These are phyloP conservation scores for Paedocypris sp. DNA, from an alignment of 2,113 vertebrate species.

Conservation along the genomic window DNA sequence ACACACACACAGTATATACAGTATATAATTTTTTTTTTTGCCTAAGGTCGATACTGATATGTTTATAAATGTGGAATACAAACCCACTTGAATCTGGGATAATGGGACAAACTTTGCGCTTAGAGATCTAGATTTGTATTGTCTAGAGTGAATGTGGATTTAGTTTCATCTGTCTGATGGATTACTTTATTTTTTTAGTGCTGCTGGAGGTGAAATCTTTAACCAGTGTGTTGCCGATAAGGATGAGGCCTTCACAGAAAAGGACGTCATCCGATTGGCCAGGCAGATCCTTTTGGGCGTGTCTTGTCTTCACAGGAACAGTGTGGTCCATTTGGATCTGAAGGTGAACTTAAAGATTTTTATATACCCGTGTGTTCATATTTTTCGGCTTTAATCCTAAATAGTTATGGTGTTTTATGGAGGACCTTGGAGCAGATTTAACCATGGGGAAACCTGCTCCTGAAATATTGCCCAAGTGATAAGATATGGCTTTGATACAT, in stretches of 20 bases:
- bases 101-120: too few species aligned
- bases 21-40: too few species aligned
- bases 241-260: constrained; percentile 88
- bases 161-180: constrained; percentile 28
- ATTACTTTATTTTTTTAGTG: constrained; percentile 56
- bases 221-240: constrained; percentile 85
- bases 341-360: constrained; percentile 61
- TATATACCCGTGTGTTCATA: not conserved
- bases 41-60: too few species aligned
- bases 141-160: too few species aligned
- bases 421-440: too few species aligned
- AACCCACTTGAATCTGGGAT: too few species aligned
- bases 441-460: too few species aligned
- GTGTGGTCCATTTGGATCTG: constrained; percentile 86
- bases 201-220: constrained; percentile 93
- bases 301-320: constrained; percentile 75
- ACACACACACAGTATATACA: too few species aligned
- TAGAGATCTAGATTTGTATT: not conserved
- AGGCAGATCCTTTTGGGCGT: constrained; percentile 83
- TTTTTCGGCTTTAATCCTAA: not conserved
- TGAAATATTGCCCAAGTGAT: too few species aligned
- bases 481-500: too few species aligned
- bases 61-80: too few species aligned
- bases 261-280: constrained; percentile 80
- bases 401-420: too few species aligned